These are phyloP conservation scores for Triops longicaudatus DNA, from an alignment of 1,140 invertebrate species.

Conservation along the genomic window DNA sequence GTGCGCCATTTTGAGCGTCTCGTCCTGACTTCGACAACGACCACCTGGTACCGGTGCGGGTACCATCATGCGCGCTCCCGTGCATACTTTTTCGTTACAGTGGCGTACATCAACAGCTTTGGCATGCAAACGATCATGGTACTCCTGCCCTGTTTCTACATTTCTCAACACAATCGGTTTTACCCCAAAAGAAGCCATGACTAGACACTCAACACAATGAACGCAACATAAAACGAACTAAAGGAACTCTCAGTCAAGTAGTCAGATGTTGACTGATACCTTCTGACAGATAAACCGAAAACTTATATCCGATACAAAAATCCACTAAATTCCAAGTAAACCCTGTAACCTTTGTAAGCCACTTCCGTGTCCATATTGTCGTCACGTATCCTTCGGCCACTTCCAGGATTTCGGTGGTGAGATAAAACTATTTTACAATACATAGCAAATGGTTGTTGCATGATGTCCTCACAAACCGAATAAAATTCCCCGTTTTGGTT, in stretches of 20 bases:
- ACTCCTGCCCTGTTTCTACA: neutral
- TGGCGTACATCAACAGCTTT: neutral
- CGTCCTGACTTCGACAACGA: neutral
- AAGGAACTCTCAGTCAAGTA: too few species aligned
- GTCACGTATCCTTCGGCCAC: neutral
- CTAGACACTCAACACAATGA: neutral
- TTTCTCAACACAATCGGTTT: neutral
- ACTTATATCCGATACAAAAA: too few species aligned
- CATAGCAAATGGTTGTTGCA: too few species aligned
- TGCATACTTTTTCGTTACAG: neutral
- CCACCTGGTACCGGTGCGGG: neutral
- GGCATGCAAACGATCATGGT: neutral
- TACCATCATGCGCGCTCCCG: neutral
- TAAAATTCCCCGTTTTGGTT: neutral
- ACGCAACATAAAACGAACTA: neutral
- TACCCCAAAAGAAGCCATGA: neutral
- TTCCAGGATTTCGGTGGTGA: constrained; percentile 3
- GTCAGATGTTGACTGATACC: too few species aligned
- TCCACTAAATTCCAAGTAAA: neutral
- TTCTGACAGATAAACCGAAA: too few species aligned
- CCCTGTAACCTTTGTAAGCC: neutral
- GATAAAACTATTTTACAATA: neutral
- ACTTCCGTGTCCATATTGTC: neutral
- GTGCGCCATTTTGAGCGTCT: neutral
- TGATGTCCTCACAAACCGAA: neutral